Conservation (phyloP, 2,888 invertebrate genomes). For the Tridacna gigas region DNA sequence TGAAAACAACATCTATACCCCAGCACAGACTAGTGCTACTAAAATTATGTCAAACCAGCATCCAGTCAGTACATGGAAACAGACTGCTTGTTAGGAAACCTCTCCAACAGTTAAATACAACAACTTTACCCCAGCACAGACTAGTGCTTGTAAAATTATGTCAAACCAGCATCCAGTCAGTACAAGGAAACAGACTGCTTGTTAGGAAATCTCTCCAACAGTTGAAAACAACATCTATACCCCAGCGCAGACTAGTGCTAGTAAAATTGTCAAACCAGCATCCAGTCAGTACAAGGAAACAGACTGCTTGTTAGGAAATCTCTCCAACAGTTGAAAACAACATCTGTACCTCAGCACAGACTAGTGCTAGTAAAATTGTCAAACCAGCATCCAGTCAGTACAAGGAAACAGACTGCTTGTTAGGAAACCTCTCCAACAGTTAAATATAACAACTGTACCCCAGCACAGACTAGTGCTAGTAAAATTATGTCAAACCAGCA, state of each 20-base stretch:
- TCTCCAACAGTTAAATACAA: too few relatives aligned
- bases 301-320: not conserved
- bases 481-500: too few relatives aligned
- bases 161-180: not conserved
- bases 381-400: not conserved
- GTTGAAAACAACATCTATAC: not conserved
- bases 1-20: not conserved
- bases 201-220: not conserved
- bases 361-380: too few relatives aligned
- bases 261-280: not conserved
- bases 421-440: too few relatives aligned
- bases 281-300: not conserved
- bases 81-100: too few relatives aligned
- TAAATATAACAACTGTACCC: too few relatives aligned
- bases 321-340: too few relatives aligned
- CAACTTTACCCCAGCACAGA: not conserved
- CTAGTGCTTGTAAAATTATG: not conserved
- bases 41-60: not conserved
- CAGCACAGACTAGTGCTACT: constrained; percentile 3
- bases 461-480: too few relatives aligned
- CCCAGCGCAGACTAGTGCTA: constrained; percentile 10
- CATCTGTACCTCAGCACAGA: too few relatives aligned
- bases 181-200: not conserved
- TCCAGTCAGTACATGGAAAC: not conserved
- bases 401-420: not conserved